These are phyloP conservation scores for Criorhina ranunculi DNA, from an alignment of 2,888 invertebrate genomes.

Conservation along the genomic window DNA sequence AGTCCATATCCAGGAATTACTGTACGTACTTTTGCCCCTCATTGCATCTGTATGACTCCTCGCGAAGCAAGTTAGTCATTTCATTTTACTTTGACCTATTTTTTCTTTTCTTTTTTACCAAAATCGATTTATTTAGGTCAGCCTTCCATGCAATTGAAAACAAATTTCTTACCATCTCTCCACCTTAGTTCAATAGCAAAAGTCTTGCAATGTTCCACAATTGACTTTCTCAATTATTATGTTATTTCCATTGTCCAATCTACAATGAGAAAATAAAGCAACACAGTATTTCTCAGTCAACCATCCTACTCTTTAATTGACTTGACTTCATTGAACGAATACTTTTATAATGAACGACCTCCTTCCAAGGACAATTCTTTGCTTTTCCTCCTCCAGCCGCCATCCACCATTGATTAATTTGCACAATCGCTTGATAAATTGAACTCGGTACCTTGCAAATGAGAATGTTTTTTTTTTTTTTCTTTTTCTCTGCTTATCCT, in stretches of 20 bases:
- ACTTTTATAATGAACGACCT: slow-evolving; percentile 13
- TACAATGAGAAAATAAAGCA: not conserved
- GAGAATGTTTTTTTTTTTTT: slow-evolving; percentile 7
- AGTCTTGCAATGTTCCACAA: not conserved
- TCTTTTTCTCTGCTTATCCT: not conserved
- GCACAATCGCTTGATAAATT: slow-evolving; percentile 52
- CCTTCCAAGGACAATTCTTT: not conserved
- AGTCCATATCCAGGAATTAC: too few species aligned
- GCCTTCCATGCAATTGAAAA: not conserved
- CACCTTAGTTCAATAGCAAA: not conserved
- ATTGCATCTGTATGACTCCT: too few species aligned
- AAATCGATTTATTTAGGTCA: not conserved
- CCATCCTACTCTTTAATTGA: slow-evolving; percentile 23
- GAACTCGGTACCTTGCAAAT: slow-evolving; percentile 20
- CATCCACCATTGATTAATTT: slow-evolving; percentile 49
- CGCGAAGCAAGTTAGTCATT: too few species aligned
- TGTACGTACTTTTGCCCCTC: too few species aligned
- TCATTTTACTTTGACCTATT: too few species aligned
- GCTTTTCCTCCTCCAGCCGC: not conserved
- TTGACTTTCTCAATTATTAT: slow-evolving; percentile 9
- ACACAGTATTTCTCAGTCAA: not conserved
- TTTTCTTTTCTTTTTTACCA: too few species aligned
- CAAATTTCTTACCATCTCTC: not conserved
- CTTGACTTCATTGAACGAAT: slow-evolving; percentile 24
- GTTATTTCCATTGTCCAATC: not conserved